phyloP scores from a whole-genome alignment of 1,140 invertebrate species.

The Sarcophaga peregrina region DNA sequence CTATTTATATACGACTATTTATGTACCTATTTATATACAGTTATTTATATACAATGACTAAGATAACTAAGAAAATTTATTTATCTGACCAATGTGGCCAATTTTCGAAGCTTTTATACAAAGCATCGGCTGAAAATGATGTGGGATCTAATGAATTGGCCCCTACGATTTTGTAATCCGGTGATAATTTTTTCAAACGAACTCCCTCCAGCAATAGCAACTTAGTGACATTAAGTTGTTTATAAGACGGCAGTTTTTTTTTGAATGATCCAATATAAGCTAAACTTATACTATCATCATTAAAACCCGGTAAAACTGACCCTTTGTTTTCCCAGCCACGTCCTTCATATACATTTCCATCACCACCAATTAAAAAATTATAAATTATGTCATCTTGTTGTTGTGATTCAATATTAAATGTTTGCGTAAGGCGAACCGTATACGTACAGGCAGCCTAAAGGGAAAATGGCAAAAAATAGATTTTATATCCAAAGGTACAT shows the following conservation, averaged over 20 bases:
- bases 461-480: not conserved
- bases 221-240: conserved; percentile 71
- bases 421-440: conserved; percentile 74
- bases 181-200: conserved; percentile 67
- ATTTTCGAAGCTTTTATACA: conserved; percentile 71
- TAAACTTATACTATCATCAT: conserved; percentile 71
- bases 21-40: not conserved
- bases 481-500: not conserved
- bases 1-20: not conserved
- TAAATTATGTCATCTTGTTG: conserved; percentile 73
- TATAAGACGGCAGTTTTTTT: conserved; percentile 65
- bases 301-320: conserved; percentile 72
- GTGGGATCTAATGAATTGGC: conserved; percentile 73
- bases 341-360: conserved; percentile 74
- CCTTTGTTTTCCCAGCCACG: conserved; percentile 73
- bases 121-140: conserved; percentile 72
- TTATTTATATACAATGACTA: not conserved
- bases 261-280: conserved; percentile 72
- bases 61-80: not conserved
- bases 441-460: conserved; percentile 67
- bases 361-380: conserved; percentile 75
- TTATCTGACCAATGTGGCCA: conserved; percentile 69
- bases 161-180: conserved; percentile 72
- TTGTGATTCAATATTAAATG: conserved; percentile 78
- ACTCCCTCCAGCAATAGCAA: conserved; percentile 72